Percentiles rank a stretch among this genome's conserved stretches.
phyloP scores from a whole-genome alignment of 23 tunicate genomes.

The Diplosoma virens region DNA sequence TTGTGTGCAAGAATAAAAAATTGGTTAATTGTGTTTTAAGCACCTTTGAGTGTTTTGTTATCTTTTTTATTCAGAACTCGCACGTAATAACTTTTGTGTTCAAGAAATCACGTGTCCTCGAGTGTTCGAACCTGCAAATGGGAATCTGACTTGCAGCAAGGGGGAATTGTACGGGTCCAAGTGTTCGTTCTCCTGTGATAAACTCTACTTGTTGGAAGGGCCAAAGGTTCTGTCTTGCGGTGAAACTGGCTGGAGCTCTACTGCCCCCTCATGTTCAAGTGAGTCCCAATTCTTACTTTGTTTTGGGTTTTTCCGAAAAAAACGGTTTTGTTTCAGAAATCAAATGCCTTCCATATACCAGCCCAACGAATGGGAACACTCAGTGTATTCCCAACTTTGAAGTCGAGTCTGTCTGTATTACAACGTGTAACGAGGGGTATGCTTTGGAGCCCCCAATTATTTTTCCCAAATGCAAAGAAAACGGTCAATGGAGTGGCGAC shows the following conservation, averaged over 20 bases:
- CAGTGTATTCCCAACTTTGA: slow-evolving; percentile 21
- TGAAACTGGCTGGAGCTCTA: slow-evolving; percentile 43
- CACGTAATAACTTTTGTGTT: not conserved
- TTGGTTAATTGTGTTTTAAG: no score
- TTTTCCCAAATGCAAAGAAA: slow-evolving; percentile 26
- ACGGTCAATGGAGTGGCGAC: slow-evolving; percentile 50
- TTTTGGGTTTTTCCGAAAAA: no score
- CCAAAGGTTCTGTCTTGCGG: slow-evolving; percentile 44
- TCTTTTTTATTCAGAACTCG: no score
- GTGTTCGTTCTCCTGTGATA: slow-evolving; percentile 60
- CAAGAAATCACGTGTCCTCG: slow-evolving; percentile 52
- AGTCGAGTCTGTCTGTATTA: slow-evolving; percentile 38
- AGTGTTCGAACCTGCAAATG: slow-evolving; percentile 40
- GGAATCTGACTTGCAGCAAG: slow-evolving; percentile 46
- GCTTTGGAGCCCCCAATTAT: not conserved
- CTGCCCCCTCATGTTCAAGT: slow-evolving; percentile 48
- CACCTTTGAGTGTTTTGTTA: no score
- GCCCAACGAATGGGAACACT: slow-evolving; percentile 28
- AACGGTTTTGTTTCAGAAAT: slow-evolving; percentile 22
- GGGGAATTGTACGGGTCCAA: slow-evolving; percentile 51
- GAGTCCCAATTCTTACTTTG: not conserved
- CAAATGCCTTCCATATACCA: slow-evolving; percentile 16
- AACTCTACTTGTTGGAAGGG: slow-evolving; percentile 51
- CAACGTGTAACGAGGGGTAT: slow-evolving; percentile 61
- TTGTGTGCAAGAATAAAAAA: no score